phyloP scores from a whole-genome alignment of 2,113 vertebrate species.

The Rhegmatorhina hoffmannsi region DNA sequence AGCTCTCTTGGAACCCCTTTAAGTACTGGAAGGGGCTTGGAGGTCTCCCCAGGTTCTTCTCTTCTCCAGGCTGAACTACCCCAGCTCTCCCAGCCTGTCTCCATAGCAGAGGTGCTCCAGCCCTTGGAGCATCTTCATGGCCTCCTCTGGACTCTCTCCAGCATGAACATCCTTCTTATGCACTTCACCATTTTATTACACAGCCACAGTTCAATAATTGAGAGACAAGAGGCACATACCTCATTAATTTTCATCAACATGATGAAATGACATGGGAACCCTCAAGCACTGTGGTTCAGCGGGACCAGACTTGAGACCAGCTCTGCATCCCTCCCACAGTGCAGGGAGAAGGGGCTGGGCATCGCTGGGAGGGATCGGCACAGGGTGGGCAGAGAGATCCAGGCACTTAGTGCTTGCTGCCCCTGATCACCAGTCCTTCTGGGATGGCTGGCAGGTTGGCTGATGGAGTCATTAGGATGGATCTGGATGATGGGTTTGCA shows the following conservation, averaged over 20 bases:
- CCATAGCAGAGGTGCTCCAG: neutral
- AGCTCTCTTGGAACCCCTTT: neutral
- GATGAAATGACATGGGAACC: neutral
- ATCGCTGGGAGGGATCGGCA: accelerated
- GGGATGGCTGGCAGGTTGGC: neutral
- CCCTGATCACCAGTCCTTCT: no score
- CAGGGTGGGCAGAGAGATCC: neutral
- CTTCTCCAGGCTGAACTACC: neutral
- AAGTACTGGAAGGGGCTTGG: neutral
- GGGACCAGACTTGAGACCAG: neutral
- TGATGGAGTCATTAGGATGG: neutral
- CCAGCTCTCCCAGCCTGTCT: neutral
- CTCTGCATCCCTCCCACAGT: accelerated
- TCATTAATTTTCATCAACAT: neutral
- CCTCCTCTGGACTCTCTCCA: neutral
- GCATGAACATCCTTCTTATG: neutral
- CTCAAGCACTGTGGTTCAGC: accelerated
- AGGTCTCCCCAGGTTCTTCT: neutral
- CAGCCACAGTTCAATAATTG: accelerated
- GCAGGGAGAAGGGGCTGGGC: neutral
- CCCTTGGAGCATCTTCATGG: no score
- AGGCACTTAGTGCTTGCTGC: accelerated
- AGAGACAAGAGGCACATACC: accelerated
- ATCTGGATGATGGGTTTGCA: neutral
- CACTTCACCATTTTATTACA: neutral